Evolutionary conservation across 2,113 vertebrate genomes (phyloP).

Genomic region (Micromys minutus): DNA sequence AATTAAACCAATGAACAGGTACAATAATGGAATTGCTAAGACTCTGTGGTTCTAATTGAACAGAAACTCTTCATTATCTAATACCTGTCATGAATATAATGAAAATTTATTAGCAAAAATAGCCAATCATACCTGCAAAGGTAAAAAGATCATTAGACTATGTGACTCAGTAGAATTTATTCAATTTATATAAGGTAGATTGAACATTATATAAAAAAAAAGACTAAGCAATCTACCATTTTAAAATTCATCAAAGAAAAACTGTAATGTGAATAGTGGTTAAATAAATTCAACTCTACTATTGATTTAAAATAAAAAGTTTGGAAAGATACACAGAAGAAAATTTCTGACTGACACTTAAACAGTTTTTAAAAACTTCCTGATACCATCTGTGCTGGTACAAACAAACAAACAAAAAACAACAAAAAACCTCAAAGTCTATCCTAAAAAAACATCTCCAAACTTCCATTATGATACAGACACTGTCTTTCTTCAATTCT

Average conservation of each 20-base stretch:
- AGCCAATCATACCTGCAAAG: not conserved
- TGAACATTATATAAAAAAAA: not conserved
- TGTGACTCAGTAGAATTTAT: not conserved
- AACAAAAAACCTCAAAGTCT: not conserved
- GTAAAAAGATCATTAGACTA: not conserved
- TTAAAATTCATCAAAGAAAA: not conserved
- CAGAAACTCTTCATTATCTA: too few species aligned
- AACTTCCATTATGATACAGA: not conserved
- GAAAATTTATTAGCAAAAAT: not conserved
- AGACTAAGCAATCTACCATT: not conserved
- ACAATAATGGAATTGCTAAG: not conserved
- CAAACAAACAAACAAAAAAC: too few species aligned
- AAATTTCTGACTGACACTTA: not conserved
- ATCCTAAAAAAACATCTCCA: not conserved
- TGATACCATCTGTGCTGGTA: not conserved
- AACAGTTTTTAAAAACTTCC: not conserved
- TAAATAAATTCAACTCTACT: not conserved
- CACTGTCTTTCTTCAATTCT: not conserved
- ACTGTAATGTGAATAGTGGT: not conserved
- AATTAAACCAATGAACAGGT: not conserved
- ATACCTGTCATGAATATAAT: too few species aligned
- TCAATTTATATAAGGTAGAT: not conserved
- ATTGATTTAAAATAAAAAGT: not conserved
- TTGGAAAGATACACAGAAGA: not conserved
- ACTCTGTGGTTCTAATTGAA: not conserved